These are phyloP conservation scores for Ips typographus DNA, from an alignment of 1,140 invertebrate species.

Conservation along the genomic window DNA sequence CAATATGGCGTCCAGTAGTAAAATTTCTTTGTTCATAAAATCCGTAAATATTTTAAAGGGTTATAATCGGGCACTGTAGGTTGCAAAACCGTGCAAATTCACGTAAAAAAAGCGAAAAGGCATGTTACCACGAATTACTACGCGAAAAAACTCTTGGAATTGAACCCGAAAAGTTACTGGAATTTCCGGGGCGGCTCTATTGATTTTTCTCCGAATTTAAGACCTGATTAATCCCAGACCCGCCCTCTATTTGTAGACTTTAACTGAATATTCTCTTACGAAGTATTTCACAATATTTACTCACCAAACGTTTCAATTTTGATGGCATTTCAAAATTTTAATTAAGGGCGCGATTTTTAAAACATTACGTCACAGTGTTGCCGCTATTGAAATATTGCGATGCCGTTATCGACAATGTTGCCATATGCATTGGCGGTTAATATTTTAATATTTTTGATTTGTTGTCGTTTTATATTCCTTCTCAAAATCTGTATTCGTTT, in stretches of 20 bases:
- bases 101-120: too few species aligned
- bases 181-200: slow-evolving; percentile 16
- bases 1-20: slow-evolving; percentile 60
- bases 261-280: background rate
- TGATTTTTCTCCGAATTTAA: slow-evolving; percentile 10
- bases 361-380: slow-evolving; percentile 23
- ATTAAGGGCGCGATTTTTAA: slow-evolving; percentile 29
- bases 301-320: background rate
- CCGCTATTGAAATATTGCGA: background rate
- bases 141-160: too few species aligned
- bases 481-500: too few species aligned
- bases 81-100: too few species aligned
- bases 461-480: too few species aligned
- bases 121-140: too few species aligned
- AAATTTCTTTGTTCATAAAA: slow-evolving; percentile 54
- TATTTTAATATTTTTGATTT: too few species aligned
- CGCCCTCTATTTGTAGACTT: background rate
- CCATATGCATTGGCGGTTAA: too few species aligned
- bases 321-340: background rate
- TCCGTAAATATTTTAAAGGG: too few species aligned
- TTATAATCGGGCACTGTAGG: too few species aligned
- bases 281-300: slow-evolving; percentile 13
- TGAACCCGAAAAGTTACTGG: background rate
- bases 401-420: too few species aligned
- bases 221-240: background rate